Evolutionary conservation across 2,888 invertebrate genomes (phyloP).

Genomic region (Actias luna): DNA sequence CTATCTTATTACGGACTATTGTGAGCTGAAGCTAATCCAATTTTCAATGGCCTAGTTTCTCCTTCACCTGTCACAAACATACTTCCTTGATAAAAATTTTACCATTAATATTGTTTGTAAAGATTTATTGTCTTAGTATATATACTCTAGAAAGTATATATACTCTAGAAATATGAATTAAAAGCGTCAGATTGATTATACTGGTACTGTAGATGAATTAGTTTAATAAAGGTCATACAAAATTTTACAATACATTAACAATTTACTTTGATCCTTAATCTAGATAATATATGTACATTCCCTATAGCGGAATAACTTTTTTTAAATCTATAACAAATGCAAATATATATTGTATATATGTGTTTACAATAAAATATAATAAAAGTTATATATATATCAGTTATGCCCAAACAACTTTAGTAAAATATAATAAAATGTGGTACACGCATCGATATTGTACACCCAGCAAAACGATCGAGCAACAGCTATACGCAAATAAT

Average conservation of each 20-base stretch:
- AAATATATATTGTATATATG: no score
- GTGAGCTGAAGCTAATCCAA: constrained; percentile 51
- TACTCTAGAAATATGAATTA: background rate
- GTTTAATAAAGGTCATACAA: background rate
- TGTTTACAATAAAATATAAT: no score
- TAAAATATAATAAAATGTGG: no score
- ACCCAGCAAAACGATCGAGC: no score
- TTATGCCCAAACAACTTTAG: no score
- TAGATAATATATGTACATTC: no score
- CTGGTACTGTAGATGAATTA: background rate
- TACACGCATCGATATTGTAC: no score
- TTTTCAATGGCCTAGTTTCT: constrained; percentile 55
- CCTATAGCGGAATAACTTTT: no score
- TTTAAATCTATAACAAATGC: no score
- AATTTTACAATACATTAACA: background rate
- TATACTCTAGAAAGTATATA: background rate
- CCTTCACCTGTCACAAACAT: constrained; percentile 24
- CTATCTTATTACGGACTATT: constrained; percentile 44
- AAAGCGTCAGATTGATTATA: background rate
- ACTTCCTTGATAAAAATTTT: background rate
- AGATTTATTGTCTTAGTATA: background rate
- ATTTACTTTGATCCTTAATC: no score
- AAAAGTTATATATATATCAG: no score
- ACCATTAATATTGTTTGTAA: background rate
- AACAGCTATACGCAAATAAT: no score